Percentiles rank a stretch among this genome's conserved stretches.
Conservation (phyloP, 1,140 invertebrate genomes). For the Dendroctonus ponderosae region DNA sequence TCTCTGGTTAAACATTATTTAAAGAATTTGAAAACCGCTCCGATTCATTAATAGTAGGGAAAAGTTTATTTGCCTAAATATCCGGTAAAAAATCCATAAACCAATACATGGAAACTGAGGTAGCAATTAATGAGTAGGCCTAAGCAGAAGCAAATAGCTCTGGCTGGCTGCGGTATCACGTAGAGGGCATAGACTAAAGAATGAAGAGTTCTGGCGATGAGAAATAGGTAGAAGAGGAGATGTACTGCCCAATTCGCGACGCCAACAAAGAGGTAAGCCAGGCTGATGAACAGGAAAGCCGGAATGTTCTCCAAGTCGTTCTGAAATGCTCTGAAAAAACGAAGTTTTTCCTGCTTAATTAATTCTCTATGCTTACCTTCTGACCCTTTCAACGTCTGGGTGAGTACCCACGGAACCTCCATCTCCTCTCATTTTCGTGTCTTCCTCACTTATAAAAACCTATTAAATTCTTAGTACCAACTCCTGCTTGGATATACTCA, state of each 20-base stretch:
- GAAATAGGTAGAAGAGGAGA: conserved; percentile 52
- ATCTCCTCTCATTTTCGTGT: conserved; percentile 25
- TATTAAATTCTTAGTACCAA: conserved; percentile 8
- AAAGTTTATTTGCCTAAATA: conserved; percentile 44
- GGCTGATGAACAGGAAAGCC: conserved; percentile 51
- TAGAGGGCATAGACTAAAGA: conserved; percentile 48
- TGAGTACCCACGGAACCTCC: conserved; percentile 26
- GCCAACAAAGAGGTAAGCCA: conserved; percentile 51
- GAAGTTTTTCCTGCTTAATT: conserved; percentile 3
- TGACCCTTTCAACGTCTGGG: conserved; percentile 37
- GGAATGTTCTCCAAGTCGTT: conserved; percentile 58
- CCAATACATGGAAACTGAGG: conserved; percentile 31
- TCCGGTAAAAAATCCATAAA: conserved; percentile 33
- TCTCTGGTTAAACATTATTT: no score
- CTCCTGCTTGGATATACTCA: neutral
- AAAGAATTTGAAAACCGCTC: no score
- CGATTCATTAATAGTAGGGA: conserved; percentile 27
- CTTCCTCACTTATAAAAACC: conserved; percentile 39
- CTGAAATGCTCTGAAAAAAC: conserved; percentile 50
- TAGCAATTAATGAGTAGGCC: conserved; percentile 36
- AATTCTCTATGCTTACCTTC: conserved; percentile 29
- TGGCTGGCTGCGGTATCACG: conserved; percentile 37
- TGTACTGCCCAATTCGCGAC: conserved; percentile 47
- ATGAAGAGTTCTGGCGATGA: conserved; percentile 49
- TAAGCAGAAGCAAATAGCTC: conserved; percentile 35